Evolutionary conservation across 2,888 invertebrate genomes (phyloP).

Genomic region (Drosophila siamana): DNA sequence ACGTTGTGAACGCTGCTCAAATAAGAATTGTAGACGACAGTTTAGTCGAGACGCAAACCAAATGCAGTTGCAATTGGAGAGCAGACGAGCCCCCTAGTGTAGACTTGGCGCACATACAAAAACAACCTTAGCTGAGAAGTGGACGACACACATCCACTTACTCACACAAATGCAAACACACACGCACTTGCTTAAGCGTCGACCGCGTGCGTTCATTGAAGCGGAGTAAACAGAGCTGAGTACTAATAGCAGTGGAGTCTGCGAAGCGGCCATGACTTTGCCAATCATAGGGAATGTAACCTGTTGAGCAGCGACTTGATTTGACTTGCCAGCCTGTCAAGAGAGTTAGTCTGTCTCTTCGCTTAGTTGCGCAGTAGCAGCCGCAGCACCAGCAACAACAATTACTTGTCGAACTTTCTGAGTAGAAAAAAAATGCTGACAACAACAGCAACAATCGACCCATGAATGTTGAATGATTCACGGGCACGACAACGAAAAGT

Average conservation of each 20-base stretch:
- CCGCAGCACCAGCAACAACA: slow-evolving; percentile 20
- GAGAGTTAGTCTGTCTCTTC: not conserved
- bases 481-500: slow-evolving; percentile 45
- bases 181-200: not conserved
- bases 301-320: slow-evolving; percentile 40
- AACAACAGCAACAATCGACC: slow-evolving; percentile 27
- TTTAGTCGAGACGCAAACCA: slow-evolving; percentile 54
- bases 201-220: slow-evolving; percentile 63
- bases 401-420: slow-evolving; percentile 19
- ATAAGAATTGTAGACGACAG: not conserved
- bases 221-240: slow-evolving; percentile 34
- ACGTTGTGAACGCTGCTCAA: not conserved
- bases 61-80: slow-evolving; percentile 50
- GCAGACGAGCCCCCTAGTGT: slow-evolving; percentile 69
- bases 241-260: slow-evolving; percentile 4
- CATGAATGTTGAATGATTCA: slow-evolving; percentile 58
- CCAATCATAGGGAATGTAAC: slow-evolving; percentile 16
- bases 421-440: slow-evolving; percentile 20
- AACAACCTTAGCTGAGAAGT: slow-evolving; percentile 43
- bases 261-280: slow-evolving; percentile 28
- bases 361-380: no score
- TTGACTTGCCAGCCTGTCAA: not conserved
- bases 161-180: slow-evolving; percentile 7
- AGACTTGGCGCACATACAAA: slow-evolving; percentile 50
- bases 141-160: slow-evolving; percentile 22